Conservation (phyloP, 2,888 invertebrate species). For the Nemurella pictetii region DNA sequence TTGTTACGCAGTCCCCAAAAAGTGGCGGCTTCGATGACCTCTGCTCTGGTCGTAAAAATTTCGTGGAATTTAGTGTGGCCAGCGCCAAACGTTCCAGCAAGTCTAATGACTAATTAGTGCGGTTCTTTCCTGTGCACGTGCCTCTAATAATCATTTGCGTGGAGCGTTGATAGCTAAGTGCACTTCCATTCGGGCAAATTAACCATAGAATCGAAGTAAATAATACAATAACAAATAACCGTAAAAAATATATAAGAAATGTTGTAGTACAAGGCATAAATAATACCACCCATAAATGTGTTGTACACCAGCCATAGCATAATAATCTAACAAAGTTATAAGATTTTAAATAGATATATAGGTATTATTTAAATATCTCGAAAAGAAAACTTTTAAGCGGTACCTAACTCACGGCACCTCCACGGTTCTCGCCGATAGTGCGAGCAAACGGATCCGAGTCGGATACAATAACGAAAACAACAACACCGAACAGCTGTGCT, state of each 20-base stretch:
- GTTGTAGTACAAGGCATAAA: neutral
- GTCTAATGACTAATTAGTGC: too few species aligned
- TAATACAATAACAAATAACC: neutral
- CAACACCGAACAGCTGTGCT: neutral
- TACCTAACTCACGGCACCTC: neutral
- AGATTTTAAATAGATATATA: neutral
- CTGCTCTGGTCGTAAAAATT: too few species aligned
- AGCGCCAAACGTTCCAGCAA: too few species aligned
- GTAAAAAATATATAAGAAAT: too few species aligned
- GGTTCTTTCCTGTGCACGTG: too few species aligned
- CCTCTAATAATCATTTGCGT: too few species aligned
- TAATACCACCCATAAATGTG: neutral
- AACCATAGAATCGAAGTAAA: neutral
- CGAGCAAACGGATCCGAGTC: neutral
- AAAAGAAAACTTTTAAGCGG: neutral
- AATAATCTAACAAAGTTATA: neutral
- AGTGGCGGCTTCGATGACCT: too few species aligned
- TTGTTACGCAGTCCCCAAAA: too few species aligned
- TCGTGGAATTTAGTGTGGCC: too few species aligned
- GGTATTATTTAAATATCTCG: neutral
- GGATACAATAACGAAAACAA: neutral
- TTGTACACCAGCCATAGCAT: neutral
- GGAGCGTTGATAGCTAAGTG: too few species aligned
- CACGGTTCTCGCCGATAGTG: neutral
- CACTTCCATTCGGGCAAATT: too few species aligned